phyloP scores from a whole-genome alignment of 2,797 vertebrate species.

The Enoplosus armatus region DNA sequence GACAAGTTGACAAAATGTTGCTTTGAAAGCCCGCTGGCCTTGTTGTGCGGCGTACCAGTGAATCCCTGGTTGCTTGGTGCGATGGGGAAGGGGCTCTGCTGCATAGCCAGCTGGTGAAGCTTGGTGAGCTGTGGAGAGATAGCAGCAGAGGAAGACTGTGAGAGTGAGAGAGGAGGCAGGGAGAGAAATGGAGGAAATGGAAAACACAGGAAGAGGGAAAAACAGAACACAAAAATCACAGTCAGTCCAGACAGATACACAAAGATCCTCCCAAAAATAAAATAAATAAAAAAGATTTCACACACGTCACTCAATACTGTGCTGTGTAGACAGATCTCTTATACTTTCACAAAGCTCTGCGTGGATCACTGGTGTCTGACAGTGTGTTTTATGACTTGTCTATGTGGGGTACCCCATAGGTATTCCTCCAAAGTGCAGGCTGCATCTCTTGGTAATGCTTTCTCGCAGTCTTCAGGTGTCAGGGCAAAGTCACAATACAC shows the following conservation, averaged over 20 bases:
- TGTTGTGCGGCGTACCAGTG: slow-evolving; percentile 88
- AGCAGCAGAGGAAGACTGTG: slow-evolving; percentile 86
- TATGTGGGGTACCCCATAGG: slow-evolving; percentile 44
- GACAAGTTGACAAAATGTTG: slow-evolving; percentile 1
- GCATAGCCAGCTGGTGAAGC: slow-evolving; percentile 99
- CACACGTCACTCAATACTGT: not conserved
- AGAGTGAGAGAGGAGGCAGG: slow-evolving; percentile 81
- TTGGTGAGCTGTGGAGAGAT: slow-evolving; percentile 94
- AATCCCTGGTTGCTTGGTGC: slow-evolving; percentile 96
- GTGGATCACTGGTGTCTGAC: slow-evolving; percentile 26
- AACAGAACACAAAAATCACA: slow-evolving; percentile 67
- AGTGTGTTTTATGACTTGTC: slow-evolving; percentile 36
- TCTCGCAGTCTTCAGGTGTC: slow-evolving; percentile 45
- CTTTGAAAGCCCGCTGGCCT: not conserved
- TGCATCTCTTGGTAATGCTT: slow-evolving; percentile 47
- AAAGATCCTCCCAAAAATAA: slow-evolving; percentile 1
- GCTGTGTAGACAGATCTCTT: slow-evolving; percentile 7
- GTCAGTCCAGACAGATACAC: slow-evolving; percentile 69
- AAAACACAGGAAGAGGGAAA: slow-evolving; percentile 72
- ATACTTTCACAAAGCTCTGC: slow-evolving; percentile 15
- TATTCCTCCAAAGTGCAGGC: slow-evolving; percentile 51
- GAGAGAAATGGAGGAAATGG: slow-evolving; percentile 74
- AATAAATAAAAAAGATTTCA: slow-evolving; percentile 6
- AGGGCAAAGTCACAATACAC: slow-evolving; percentile 33
- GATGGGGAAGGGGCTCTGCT: slow-evolving; percentile 97